Conservation (phyloP, 2,888 invertebrate species). For the Drosophila neotestacea region DNA sequence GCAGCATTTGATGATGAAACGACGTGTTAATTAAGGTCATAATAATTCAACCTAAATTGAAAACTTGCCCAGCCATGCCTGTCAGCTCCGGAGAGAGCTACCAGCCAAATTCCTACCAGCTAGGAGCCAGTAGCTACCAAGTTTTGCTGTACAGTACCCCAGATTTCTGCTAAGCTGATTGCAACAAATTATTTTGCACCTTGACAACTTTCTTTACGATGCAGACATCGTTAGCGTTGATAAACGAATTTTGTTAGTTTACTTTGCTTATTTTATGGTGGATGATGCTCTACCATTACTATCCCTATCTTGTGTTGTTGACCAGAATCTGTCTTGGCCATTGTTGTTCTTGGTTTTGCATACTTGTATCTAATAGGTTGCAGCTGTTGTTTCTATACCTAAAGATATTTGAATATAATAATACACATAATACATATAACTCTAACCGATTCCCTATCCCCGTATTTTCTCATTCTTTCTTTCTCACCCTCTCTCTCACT, state of each 20-base stretch:
- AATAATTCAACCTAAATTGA: conserved; percentile 83
- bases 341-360: conserved; percentile 75
- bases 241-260: conserved; percentile 81
- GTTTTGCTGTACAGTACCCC: conserved; percentile 27
- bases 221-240: conserved; percentile 67
- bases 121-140: conserved; percentile 6
- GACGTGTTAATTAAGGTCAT: conserved; percentile 84
- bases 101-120: conserved; percentile 4
- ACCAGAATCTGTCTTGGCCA: conserved; percentile 45
- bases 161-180: conserved; percentile 76
- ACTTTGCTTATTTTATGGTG: conserved; percentile 73
- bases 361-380: conserved; percentile 70
- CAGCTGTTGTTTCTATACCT: conserved; percentile 65
- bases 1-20: conserved; percentile 81
- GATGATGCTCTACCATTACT: conserved; percentile 19
- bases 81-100: conserved; percentile 25
- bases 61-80: conserved; percentile 68
- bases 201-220: conserved; percentile 75
- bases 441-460: not conserved
- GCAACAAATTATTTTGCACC: conserved; percentile 81
- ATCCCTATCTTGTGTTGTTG: conserved; percentile 24
- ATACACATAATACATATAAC: conserved; percentile 8
- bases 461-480: not conserved
- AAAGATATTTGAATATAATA: conserved; percentile 14
- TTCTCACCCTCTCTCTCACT: not conserved